These are phyloP conservation scores for Drosophila meridiana DNA, from an alignment of 2,888 invertebrate species.

Conservation along the genomic window DNA sequence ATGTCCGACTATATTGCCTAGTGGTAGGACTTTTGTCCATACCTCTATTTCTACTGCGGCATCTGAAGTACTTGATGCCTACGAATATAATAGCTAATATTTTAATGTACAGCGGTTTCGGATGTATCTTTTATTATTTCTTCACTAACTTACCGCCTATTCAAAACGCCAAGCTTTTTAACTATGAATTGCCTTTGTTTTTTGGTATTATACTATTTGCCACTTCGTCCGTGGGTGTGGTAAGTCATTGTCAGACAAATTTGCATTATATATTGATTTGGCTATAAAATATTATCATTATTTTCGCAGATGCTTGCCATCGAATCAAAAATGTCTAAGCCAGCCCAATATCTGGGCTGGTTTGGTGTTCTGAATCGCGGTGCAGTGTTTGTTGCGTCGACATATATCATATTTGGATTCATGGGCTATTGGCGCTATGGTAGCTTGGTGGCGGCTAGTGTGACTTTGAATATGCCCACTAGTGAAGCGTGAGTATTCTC, in stretches of 20 bases:
- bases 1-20: constrained; percentile 85
- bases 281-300: not conserved
- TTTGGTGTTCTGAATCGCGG: constrained; percentile 95
- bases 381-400: constrained; percentile 90
- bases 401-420: constrained; percentile 94
- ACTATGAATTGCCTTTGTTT: constrained; percentile 89
- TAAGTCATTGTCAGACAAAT: constrained; percentile 85
- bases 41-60: constrained; percentile 89
- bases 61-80: constrained; percentile 93
- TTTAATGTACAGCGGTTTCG: constrained; percentile 92
- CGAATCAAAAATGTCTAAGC: constrained; percentile 96
- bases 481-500: constrained; percentile 87
- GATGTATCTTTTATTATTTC: constrained; percentile 88
- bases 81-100: constrained; percentile 95
- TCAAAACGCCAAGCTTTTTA: constrained; percentile 74
- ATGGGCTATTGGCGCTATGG: constrained; percentile 96
- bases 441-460: constrained; percentile 87
- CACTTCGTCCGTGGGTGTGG: constrained; percentile 92
- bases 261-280: not conserved
- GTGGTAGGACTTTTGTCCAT: constrained; percentile 88
- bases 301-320: constrained; percentile 92
- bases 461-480: constrained; percentile 93
- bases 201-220: constrained; percentile 96
- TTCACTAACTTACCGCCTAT: constrained; percentile 88
- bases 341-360: constrained; percentile 93